phyloP scores from a whole-genome alignment of 2,797 vertebrate species.

The Esox lucius region DNA sequence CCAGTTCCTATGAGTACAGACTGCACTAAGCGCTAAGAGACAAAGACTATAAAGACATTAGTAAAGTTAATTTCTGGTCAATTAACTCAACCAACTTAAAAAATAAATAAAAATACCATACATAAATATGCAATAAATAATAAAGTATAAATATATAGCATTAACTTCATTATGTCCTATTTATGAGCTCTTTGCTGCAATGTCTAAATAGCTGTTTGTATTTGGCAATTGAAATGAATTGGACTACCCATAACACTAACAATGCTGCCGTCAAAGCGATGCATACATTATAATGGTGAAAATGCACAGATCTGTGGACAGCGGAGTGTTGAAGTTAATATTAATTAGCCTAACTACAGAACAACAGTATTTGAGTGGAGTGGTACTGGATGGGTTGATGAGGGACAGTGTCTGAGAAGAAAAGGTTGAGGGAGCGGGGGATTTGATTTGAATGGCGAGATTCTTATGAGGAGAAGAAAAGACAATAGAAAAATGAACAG shows the following conservation, averaged over 20 bases:
- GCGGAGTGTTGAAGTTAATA: too few relatives aligned
- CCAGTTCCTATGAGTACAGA: not conserved
- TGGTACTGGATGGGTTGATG: too few relatives aligned
- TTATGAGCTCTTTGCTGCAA: constrained; percentile 1
- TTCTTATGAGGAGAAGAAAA: too few relatives aligned
- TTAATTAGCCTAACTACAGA: too few relatives aligned
- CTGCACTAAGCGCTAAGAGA: not conserved
- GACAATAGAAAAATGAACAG: too few relatives aligned
- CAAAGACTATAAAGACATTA: not conserved
- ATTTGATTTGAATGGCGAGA: too few relatives aligned
- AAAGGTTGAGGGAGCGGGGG: too few relatives aligned
- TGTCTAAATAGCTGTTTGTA: not conserved
- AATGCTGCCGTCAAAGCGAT: not conserved
- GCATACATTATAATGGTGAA: too few relatives aligned
- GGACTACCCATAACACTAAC: not conserved
- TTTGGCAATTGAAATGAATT: not conserved
- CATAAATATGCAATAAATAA: not conserved
- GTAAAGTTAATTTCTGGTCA: not conserved
- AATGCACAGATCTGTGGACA: too few relatives aligned
- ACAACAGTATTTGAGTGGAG: too few relatives aligned
- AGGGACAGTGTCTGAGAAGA: too few relatives aligned
- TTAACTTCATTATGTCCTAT: not conserved
- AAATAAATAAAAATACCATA: too few relatives aligned
- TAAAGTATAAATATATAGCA: not conserved
- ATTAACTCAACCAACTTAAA: not conserved